Evolutionary conservation across 2,888 invertebrate genomes (phyloP).

Genomic region (Hermodice carunculata): DNA sequence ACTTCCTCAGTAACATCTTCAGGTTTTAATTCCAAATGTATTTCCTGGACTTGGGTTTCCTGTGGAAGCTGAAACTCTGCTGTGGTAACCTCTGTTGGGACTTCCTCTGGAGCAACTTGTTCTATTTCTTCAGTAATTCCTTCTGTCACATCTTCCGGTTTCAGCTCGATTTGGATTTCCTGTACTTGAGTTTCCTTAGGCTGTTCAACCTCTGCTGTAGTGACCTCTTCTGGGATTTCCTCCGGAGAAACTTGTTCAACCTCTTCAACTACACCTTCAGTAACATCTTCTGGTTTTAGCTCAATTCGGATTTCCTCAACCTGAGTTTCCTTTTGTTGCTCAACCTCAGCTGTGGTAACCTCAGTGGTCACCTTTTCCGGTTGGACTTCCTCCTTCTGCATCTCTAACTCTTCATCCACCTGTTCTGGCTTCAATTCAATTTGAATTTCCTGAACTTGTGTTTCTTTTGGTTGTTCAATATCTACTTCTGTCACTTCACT

Average conservation of each 20-base stretch:
- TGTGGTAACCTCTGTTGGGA: slow-evolving; percentile 17
- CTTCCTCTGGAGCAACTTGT: slow-evolving; percentile 21
- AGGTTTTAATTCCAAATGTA: slow-evolving; percentile 5
- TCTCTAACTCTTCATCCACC: background rate
- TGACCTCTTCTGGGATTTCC: background rate
- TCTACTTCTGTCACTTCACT: background rate
- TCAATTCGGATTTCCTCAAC: slow-evolving; percentile 14
- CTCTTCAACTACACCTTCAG: slow-evolving; percentile 13
- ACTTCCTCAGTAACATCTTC: slow-evolving; percentile 25
- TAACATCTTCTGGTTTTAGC: background rate
- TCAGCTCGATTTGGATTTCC: slow-evolving; percentile 1
- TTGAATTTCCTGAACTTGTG: background rate
- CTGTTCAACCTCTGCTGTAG: slow-evolving; percentile 13
- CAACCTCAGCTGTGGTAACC: slow-evolving; percentile 18
- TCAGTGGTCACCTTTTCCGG: slow-evolving; percentile 20
- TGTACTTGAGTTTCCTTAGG: slow-evolving; percentile 7
- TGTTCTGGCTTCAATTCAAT: background rate
- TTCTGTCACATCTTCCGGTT: slow-evolving; percentile 18
- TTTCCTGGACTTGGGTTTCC: slow-evolving; percentile 4
- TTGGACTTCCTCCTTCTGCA: slow-evolving; percentile 6
- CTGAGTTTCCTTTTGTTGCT: slow-evolving; percentile 20
- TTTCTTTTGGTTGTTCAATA: background rate
- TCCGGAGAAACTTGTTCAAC: background rate
- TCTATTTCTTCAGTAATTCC: slow-evolving; percentile 16
- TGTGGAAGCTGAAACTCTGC: slow-evolving; percentile 10